Evolutionary conservation across 2,113 vertebrate species (phyloP).

Genomic region (Heterocephalus glaber): DNA sequence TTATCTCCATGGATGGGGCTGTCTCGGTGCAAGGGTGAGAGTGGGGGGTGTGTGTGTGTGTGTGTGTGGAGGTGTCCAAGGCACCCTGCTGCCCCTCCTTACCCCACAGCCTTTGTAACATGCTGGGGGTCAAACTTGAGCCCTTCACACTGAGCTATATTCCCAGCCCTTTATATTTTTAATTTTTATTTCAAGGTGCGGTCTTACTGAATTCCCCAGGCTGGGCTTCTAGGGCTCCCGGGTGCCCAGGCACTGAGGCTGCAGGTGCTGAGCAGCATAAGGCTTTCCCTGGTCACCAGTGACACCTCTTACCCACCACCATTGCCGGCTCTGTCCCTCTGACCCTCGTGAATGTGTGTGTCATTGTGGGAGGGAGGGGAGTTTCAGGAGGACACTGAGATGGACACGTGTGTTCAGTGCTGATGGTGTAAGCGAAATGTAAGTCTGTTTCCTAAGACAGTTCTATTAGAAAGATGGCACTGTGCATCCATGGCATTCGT

Average conservation of each 20-base stretch:
- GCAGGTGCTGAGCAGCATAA: not conserved
- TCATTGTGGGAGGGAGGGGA: not conserved
- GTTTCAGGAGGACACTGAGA: not conserved
- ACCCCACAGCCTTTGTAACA: not conserved
- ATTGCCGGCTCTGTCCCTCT: not conserved
- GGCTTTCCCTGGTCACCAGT: not conserved
- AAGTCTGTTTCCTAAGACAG: not conserved
- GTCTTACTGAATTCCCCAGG: no score
- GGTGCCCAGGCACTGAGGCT: not conserved
- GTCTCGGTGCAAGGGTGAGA: not conserved
- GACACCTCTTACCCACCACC: not conserved
- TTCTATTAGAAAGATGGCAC: not conserved
- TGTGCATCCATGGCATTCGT: not conserved
- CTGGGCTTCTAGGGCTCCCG: not conserved
- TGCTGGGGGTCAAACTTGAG: no score
- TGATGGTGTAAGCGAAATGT: not conserved
- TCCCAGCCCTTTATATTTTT: no score
- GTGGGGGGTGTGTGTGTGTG: not conserved
- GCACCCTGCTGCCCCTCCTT: not conserved
- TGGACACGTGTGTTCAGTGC: not conserved
- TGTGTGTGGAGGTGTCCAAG: not conserved
- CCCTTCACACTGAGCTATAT: no score
- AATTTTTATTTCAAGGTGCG: no score
- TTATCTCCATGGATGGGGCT: not conserved
- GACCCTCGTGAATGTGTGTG: not conserved